These are phyloP conservation scores for Lamellibrachia satsuma DNA, from an alignment of 2,888 invertebrate genomes.

Conservation along the genomic window DNA sequence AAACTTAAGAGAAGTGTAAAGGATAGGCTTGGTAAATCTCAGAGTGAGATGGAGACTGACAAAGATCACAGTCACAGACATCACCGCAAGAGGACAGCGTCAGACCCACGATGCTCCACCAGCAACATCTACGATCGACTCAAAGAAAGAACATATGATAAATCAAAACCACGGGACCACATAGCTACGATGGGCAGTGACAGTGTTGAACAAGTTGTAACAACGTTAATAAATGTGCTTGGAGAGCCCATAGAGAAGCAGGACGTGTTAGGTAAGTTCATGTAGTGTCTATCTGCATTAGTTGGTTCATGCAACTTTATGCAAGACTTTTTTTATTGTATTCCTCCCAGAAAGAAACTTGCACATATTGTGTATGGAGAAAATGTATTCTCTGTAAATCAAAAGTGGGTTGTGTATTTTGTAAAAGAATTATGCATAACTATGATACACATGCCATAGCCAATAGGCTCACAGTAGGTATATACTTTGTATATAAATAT, in stretches of 20 bases:
- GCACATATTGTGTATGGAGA: not conserved
- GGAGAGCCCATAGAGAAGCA: conserved; percentile 3
- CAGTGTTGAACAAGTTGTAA: not conserved
- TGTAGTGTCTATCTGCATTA: not conserved
- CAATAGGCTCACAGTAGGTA: too few species aligned
- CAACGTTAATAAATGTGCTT: conserved; percentile 6
- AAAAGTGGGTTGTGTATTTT: too few species aligned
- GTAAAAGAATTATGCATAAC: too few species aligned
- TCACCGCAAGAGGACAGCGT: not conserved
- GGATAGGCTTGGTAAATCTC: not conserved
- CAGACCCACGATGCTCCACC: not conserved
- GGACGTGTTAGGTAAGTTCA: not conserved
- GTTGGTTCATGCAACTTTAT: not conserved
- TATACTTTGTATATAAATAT: too few species aligned
- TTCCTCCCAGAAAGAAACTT: not conserved
- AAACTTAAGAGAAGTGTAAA: not conserved
- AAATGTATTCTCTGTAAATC: too few species aligned
- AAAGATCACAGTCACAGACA: not conserved
- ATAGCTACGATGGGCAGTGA: not conserved
- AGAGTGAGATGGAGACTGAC: not conserved
- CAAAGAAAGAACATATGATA: not conserved
- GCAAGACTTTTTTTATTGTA: not conserved
- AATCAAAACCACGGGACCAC: conserved; percentile 12
- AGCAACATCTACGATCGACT: not conserved
- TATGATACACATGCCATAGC: too few species aligned